These are phyloP conservation scores for Triplophysa bombifrons DNA, from an alignment of 2,797 vertebrate genomes.

Conservation along the genomic window DNA sequence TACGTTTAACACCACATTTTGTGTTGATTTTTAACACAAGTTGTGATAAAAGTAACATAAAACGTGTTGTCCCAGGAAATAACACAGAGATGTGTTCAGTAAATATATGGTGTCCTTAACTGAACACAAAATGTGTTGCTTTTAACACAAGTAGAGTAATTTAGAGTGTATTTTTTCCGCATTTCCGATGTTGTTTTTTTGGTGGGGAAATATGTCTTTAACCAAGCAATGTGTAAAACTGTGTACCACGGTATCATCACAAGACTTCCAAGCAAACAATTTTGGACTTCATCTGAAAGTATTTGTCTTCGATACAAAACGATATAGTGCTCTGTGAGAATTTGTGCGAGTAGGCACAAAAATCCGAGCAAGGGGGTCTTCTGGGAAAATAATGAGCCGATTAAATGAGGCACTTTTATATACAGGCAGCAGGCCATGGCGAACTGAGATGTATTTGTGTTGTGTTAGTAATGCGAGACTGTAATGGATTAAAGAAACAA, in stretches of 20 bases:
- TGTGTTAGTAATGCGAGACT: slow-evolving; percentile 19
- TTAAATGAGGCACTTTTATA: slow-evolving; percentile 46
- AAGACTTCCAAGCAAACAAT: not conserved
- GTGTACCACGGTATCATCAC: not conserved
- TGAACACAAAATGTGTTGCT: too few relatives aligned
- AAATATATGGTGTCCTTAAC: too few relatives aligned
- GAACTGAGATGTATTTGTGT: slow-evolving; percentile 40
- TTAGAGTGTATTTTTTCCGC: too few relatives aligned
- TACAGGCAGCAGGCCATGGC: slow-evolving; percentile 26
- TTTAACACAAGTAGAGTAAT: too few relatives aligned
- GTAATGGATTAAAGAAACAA: slow-evolving; percentile 51
- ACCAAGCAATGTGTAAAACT: too few relatives aligned
- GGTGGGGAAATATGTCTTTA: too few relatives aligned
- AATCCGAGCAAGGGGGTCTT: slow-evolving; percentile 19
- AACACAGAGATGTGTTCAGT: too few relatives aligned
- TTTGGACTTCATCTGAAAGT: not conserved
- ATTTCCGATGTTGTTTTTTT: too few relatives aligned
- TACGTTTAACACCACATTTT: too few relatives aligned
- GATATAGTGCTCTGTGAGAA: not conserved
- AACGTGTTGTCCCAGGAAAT: too few relatives aligned
- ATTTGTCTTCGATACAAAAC: not conserved
- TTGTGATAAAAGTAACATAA: too few relatives aligned
- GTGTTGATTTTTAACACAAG: too few relatives aligned
- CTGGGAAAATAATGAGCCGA: slow-evolving; percentile 44
- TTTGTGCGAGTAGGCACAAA: not conserved